Percentiles rank a stretch among this genome's conserved stretches.
Evolutionary conservation across 2,888 invertebrate genomes (phyloP).

Genomic region (Lasioglossum zephyrum): DNA sequence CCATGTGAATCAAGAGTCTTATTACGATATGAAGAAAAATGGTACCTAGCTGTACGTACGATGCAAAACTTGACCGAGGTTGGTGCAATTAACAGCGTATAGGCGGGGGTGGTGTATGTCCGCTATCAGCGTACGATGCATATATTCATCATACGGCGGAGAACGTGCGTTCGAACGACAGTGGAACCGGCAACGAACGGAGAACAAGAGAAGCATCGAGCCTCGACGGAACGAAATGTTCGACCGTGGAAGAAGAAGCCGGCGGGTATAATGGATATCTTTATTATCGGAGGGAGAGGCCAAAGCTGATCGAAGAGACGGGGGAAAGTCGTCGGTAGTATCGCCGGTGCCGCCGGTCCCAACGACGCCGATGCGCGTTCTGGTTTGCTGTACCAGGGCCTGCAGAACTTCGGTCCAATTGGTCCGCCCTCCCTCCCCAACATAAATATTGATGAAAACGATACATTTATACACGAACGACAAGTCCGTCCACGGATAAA

Average conservation of each 20-base stretch:
- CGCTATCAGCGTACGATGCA: constrained; percentile 16
- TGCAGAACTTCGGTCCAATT: constrained; percentile 74
- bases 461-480: constrained; percentile 81
- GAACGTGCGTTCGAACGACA: constrained; percentile 51
- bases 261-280: constrained; percentile 76
- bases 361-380: constrained; percentile 44
- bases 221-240: constrained; percentile 64
- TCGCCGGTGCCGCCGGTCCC: constrained; percentile 29
- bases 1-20: neutral
- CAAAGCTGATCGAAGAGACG: constrained; percentile 56
- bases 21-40: neutral
- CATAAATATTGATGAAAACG: constrained; percentile 82
- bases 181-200: constrained; percentile 42
- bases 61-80: neutral
- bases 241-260: constrained; percentile 60
- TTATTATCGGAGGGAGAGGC: constrained; percentile 72
- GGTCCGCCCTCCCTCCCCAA: constrained; percentile 61
- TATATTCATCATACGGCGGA: constrained; percentile 46
- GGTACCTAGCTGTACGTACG: neutral
- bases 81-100: constrained; percentile 31
- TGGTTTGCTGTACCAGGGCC: constrained; percentile 19
- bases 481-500: constrained; percentile 78
- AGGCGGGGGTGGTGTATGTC: constrained; percentile 7
- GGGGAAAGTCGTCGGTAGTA: constrained; percentile 56
- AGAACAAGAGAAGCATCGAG: constrained; percentile 44